These are phyloP conservation scores for Speoplatyrhinus poulsoni DNA, from an alignment of 2,113 vertebrate genomes.

Conservation along the genomic window DNA sequence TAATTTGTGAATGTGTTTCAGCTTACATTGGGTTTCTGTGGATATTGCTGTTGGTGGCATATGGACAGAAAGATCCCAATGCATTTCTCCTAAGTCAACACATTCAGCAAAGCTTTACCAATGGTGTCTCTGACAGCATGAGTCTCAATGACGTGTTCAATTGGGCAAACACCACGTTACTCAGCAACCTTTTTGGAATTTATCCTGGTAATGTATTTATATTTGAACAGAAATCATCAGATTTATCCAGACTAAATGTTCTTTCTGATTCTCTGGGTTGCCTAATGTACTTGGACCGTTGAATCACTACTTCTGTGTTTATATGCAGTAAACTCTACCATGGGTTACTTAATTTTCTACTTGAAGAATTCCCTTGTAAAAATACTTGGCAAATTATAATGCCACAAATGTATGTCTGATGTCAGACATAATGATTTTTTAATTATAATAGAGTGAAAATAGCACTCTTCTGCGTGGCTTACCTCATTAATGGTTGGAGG, in stretches of 20 bases:
- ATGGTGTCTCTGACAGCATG: slow-evolving; percentile 63
- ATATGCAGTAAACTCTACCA: no score
- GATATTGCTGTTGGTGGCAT: slow-evolving; percentile 88
- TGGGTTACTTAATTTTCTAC: no score
- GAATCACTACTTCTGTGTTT: no score
- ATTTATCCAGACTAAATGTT: no score
- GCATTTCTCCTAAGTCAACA: slow-evolving; percentile 87
- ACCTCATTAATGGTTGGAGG: no score
- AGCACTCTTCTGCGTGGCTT: no score
- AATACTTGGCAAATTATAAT: neutral
- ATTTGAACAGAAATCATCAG: no score
- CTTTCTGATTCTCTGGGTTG: no score
- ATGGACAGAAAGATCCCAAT: slow-evolving; percentile 87
- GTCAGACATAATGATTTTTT: neutral
- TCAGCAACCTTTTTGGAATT: slow-evolving; percentile 82
- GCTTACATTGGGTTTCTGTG: slow-evolving; percentile 87
- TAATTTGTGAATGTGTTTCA: slow-evolving; percentile 58
- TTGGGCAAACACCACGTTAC: slow-evolving; percentile 84
- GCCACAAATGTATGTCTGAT: neutral
- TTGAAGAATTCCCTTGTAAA: neutral
- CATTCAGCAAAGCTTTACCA: slow-evolving; percentile 82
- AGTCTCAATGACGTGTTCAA: slow-evolving; percentile 79
- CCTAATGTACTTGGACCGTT: no score
- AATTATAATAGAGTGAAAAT: neutral
- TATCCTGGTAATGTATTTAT: slow-evolving; percentile 79